phyloP scores from a whole-genome alignment of 2,113 vertebrate genomes.

The Poeciliopsis retropinna region DNA sequence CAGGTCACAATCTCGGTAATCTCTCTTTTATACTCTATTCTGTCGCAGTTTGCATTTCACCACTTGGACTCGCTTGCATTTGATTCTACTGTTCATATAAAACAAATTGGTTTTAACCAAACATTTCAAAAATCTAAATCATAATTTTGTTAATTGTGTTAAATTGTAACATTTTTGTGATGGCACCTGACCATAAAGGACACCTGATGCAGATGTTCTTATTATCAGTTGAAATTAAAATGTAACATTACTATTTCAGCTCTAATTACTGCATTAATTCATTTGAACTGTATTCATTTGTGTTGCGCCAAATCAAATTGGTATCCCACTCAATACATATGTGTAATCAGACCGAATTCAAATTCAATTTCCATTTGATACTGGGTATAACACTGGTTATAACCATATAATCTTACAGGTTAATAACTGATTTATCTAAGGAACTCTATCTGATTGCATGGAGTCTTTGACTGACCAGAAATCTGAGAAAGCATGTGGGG shows the following conservation, averaged over 20 bases:
- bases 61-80: neutral
- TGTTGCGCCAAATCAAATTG: too few relatives aligned
- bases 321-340: neutral
- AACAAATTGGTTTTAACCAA: neutral
- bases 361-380: neutral
- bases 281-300: too few relatives aligned
- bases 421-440: neutral
- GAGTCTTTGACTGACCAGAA: neutral
- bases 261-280: too few relatives aligned
- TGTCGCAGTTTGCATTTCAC: conserved; percentile 8
- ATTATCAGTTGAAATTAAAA: neutral
- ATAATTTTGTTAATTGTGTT: neutral
- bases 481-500: neutral
- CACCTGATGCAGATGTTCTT: neutral
- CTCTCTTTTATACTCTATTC: conserved; percentile 13
- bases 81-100: neutral
- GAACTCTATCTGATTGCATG: neutral
- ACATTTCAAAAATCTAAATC: neutral
- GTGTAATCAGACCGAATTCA: neutral
- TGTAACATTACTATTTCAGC: too few relatives aligned
- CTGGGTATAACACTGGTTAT: too few relatives aligned
- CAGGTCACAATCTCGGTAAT: conserved; percentile 50
- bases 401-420: neutral
- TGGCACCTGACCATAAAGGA: neutral
- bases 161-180: too few relatives aligned